These are phyloP conservation scores for Teleogryllus occipitalis DNA, from an alignment of 1,140 invertebrate species.

Conservation along the genomic window DNA sequence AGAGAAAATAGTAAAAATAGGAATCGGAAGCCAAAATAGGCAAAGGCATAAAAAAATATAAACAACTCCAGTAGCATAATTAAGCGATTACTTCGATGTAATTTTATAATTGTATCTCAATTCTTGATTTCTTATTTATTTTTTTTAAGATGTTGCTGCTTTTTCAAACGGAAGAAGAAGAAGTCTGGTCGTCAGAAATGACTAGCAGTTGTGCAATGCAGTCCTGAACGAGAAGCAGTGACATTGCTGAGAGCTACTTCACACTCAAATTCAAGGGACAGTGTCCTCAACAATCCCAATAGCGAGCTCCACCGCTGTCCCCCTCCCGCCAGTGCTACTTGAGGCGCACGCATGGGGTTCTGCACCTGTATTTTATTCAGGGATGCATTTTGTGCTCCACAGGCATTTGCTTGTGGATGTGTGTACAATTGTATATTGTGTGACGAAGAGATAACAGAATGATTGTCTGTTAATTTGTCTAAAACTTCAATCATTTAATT, in stretches of 20 bases:
- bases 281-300: constrained; percentile 37
- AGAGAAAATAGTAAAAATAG: no score
- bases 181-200: constrained; percentile 76
- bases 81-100: neutral
- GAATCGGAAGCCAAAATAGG: no score
- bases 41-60: no score
- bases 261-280: constrained; percentile 57
- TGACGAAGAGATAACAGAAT: constrained; percentile 1
- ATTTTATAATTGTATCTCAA: neutral
- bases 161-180: constrained; percentile 96
- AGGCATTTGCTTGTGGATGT: neutral
- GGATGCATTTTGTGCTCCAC: neutral
- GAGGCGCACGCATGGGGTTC: neutral
- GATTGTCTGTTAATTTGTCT: neutral
- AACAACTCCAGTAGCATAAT: no score
- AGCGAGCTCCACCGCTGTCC: constrained; percentile 18
- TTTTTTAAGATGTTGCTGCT: constrained; percentile 81
- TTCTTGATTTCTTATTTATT: neutral
- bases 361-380: constrained; percentile 4
- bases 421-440: constrained; percentile 5
- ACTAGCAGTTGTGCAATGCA: constrained; percentile 48
- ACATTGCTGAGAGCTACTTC: constrained; percentile 55
- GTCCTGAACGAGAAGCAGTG: constrained; percentile 56
- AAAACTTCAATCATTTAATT: neutral
- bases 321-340: constrained; percentile 13